Conservation (phyloP, 2,113 vertebrate species). For the Hyperoodon ampullatus region DNA sequence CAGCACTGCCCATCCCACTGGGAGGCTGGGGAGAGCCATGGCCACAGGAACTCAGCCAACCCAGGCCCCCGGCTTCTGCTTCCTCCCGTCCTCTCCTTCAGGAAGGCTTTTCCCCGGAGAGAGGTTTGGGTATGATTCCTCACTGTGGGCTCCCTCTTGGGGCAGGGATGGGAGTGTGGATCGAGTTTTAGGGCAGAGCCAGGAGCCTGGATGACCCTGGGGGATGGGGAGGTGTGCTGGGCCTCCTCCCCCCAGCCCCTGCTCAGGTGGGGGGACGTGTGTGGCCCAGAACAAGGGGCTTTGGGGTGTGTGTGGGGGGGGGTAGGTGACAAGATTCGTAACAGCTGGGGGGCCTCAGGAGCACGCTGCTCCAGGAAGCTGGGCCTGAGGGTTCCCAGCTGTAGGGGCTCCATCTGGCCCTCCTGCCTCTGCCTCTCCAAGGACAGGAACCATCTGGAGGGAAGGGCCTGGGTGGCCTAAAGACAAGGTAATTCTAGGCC, state of each 20-base stretch:
- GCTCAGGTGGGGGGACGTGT: background rate
- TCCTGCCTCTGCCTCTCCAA: background rate
- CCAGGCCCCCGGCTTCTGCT: background rate
- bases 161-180: background rate
- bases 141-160: background rate
- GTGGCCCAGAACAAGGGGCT: background rate
- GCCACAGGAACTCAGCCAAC: too few relatives aligned
- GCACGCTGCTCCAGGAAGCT: background rate
- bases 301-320: background rate
- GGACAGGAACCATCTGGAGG: slow-evolving; percentile 73
- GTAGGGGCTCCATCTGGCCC: slow-evolving; percentile 34
- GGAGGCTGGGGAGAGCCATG: background rate
- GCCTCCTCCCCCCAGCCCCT: background rate
- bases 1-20: too few relatives aligned
- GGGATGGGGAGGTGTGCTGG: background rate
- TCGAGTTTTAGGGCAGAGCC: background rate
- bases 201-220: background rate
- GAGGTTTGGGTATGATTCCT: background rate
- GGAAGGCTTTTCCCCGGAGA: background rate
- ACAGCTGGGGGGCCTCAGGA: slow-evolving; percentile 38
- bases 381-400: slow-evolving; percentile 69
- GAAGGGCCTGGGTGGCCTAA: slow-evolving; percentile 62
- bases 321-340: background rate
- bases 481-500: slow-evolving; percentile 52
- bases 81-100: background rate